Conservation (phyloP, 2,113 vertebrate genomes). For the Notothenia rossii region DNA sequence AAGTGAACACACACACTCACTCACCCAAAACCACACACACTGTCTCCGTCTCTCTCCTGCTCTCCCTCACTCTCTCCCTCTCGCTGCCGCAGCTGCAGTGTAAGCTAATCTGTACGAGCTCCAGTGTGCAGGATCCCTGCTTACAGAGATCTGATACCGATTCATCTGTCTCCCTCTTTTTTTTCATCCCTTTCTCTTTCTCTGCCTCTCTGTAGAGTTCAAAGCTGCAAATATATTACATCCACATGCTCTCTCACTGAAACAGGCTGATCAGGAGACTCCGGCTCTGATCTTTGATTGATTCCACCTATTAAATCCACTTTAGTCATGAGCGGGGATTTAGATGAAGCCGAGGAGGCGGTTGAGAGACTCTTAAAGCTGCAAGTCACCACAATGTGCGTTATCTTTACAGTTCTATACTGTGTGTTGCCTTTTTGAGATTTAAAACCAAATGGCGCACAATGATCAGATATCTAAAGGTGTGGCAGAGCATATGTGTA, state of each 20-base stretch:
- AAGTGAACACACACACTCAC: constrained; percentile 25
- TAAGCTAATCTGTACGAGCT: constrained; percentile 64
- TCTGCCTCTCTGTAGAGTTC: constrained; percentile 33
- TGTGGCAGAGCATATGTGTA: not conserved
- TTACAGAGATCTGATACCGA: constrained; percentile 63
- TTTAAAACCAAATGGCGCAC: not conserved
- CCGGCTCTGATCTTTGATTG: constrained; percentile 63
- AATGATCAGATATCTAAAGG: not conserved
- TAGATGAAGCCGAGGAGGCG: constrained; percentile 35
- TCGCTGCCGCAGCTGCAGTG: constrained; percentile 69
- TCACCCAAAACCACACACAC: not conserved
- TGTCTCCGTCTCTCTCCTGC: constrained; percentile 1
- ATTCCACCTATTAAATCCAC: constrained; percentile 66
- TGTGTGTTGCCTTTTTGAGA: not conserved
- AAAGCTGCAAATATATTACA: constrained; percentile 54
- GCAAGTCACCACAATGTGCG: constrained; percentile 14
- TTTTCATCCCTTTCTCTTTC: constrained; percentile 26
- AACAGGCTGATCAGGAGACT: constrained; percentile 41
- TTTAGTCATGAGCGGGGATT: constrained; percentile 43
- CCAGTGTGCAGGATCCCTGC: constrained; percentile 55
- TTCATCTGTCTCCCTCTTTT: constrained; percentile 54
- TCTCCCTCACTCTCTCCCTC: not conserved
- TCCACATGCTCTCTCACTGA: constrained; percentile 38
- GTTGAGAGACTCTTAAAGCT: constrained; percentile 41
- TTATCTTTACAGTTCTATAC: not conserved